Base-by-base conservation (phyloP, 2,113 vertebrate genomes). In the Mormyrus lacerda region DNA sequence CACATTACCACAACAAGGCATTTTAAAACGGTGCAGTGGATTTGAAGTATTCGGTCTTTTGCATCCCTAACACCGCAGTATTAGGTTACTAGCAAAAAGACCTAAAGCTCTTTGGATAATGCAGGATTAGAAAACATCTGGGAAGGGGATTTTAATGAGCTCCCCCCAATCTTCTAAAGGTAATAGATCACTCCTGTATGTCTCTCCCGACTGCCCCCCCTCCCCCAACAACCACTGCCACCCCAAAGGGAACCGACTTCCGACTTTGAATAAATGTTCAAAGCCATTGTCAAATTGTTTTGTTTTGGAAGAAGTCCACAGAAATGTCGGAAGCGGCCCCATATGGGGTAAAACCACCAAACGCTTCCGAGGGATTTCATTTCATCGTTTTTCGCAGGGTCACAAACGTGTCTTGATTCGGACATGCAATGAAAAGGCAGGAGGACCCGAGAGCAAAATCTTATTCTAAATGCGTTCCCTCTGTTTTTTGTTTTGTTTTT, bases 31-130 rank as follows among this genome's bases (percentile, higher is more conserved):
- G 6, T 58, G 48, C 35, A 19, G 31, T 15, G 51, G 15, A 31
- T 89, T 58, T 44, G 3, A 44, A 73, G 5, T 53, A 45, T 84
- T n/a, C 24, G 24, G 48, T 44, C 48, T 45, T 27, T 6, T 76
- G 31, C 7, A 5, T 89, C 24, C 79, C 79, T 58, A 55, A 58
- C 7, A 39, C 82, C 4, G 4, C 48, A 24, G 50, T 84, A 44
- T 79, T 61, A 27, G 35, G 53, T 89, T 84, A 84, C 88, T 47
- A 51, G 88, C 88, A 58, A 89, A 47, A 89, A 55, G 11, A 31
- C 27, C 1, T 1, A 87, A 65, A 65, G 19, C n/a, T 79, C 47
- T 88, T 82, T 89, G 88, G 69, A 82, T 42, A 88, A 15, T 15
- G 61, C 53, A 51, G 79, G 45, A 55, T 17, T 82, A 83, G 8